These are phyloP conservation scores for Thysanoteuthis rhombus DNA, from an alignment of 2,888 invertebrate genomes.

Conservation along the genomic window DNA sequence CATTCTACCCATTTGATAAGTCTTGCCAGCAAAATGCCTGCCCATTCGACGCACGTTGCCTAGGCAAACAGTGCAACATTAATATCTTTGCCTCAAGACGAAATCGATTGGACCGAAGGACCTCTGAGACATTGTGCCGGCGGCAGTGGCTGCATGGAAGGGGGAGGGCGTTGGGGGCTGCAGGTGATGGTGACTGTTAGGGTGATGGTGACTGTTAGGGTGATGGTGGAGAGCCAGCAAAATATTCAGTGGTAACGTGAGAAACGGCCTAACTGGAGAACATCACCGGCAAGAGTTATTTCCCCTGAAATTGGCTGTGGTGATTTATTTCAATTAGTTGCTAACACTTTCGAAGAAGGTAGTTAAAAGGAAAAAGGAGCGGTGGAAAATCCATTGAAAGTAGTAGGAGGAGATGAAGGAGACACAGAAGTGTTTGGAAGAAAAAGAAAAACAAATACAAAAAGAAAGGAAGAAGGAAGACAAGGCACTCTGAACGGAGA, in stretches of 20 bases:
- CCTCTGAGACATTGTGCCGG: neutral
- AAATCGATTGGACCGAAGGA: neutral
- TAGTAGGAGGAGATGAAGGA: neutral
- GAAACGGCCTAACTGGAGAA: neutral
- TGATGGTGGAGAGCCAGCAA: neutral
- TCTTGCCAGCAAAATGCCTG: neutral
- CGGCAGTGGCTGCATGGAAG: neutral
- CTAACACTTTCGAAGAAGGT: neutral
- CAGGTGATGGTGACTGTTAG: neutral
- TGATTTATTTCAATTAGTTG: neutral
- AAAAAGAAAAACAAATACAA: no score
- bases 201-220: no score
- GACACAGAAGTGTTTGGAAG: no score
- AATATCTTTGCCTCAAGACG: neutral
- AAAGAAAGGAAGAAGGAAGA: no score
- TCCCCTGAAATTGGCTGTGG: neutral
- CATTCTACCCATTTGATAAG: neutral
- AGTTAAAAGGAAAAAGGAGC: rapidly evolving
- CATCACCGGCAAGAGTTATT: neutral
- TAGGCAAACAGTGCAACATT: neutral
- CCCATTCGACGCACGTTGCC: neutral
- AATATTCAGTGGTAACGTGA: neutral
- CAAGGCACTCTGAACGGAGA: no score
- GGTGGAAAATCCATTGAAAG: neutral
- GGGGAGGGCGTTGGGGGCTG: neutral